These are phyloP conservation scores for Marasmarcha lunaedactyla DNA, from an alignment of 2,888 invertebrate species.

Conservation along the genomic window DNA sequence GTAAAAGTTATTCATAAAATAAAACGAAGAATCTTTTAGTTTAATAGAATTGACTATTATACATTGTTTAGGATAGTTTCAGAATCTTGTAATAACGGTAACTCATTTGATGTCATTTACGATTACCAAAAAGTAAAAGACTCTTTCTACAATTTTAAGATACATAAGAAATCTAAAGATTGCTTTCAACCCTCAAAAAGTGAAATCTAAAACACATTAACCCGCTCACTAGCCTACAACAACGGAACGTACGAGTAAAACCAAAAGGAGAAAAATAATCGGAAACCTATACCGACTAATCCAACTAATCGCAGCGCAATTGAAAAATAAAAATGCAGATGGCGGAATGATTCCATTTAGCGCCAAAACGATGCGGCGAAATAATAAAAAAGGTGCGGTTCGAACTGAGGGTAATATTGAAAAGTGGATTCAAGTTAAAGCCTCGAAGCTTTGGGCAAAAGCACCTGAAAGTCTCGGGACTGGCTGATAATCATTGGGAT, in stretches of 20 bases:
- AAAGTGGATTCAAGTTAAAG: slow-evolving; percentile 69
- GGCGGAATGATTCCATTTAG: slow-evolving; percentile 69
- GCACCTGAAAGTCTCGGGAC: slow-evolving; percentile 64
- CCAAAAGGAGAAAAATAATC: slow-evolving; percentile 63
- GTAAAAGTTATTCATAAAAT: too few relatives aligned
- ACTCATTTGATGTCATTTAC: too few relatives aligned
- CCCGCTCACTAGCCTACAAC: too few relatives aligned
- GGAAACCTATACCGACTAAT: slow-evolving; percentile 66
- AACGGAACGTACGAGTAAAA: slow-evolving; percentile 39
- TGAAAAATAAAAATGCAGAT: slow-evolving; percentile 73
- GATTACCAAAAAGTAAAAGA: too few relatives aligned
- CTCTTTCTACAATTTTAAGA: too few relatives aligned
- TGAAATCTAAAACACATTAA: too few relatives aligned
- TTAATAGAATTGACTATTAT: too few relatives aligned
- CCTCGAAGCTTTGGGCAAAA: slow-evolving; percentile 68
- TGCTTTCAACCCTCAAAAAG: too few relatives aligned
- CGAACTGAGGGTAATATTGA: slow-evolving; percentile 64
- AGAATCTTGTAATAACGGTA: too few relatives aligned
- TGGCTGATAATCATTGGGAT: slow-evolving; percentile 62
- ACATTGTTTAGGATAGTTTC: too few relatives aligned
- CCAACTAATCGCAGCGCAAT: slow-evolving; percentile 69
- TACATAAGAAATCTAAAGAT: too few relatives aligned
- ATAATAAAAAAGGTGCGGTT: slow-evolving; percentile 64
- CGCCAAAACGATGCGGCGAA: slow-evolving; percentile 70
- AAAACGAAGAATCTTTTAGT: too few relatives aligned